phyloP scores from a whole-genome alignment of 2,797 vertebrate species.

The Jordanella pulchra region DNA sequence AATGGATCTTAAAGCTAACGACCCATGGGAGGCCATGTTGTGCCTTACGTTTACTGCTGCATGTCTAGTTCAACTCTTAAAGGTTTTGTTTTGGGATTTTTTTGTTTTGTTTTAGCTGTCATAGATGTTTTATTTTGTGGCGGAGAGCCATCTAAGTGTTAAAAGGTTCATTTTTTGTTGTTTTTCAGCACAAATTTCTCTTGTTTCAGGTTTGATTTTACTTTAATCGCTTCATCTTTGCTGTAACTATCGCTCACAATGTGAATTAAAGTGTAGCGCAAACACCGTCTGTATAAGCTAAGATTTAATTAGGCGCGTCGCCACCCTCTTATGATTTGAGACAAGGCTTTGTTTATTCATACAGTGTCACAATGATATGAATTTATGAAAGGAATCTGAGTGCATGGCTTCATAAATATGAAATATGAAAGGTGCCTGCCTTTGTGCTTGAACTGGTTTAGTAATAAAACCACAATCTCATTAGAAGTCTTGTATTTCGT shows the following conservation, averaged over 20 bases:
- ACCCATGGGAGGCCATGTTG: too few species aligned
- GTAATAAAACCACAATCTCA: not conserved
- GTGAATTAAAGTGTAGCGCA: not conserved
- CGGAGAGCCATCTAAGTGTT: not conserved
- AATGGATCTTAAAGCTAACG: too few species aligned
- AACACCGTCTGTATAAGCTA: not conserved
- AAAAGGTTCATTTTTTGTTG: not conserved
- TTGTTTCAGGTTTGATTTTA: not conserved
- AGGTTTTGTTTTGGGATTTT: too few species aligned
- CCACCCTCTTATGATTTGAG: not conserved
- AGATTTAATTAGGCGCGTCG: not conserved
- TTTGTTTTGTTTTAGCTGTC: too few species aligned
- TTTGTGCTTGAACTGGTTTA: not conserved
- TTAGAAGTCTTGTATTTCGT: not conserved
- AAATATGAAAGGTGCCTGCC: not conserved
- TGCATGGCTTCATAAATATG: not conserved
- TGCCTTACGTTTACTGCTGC: not conserved
- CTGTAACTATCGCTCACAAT: not conserved
- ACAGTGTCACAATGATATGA: not conserved
- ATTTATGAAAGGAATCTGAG: constrained; percentile 1
- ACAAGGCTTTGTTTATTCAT: not conserved
- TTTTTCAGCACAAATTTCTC: not conserved
- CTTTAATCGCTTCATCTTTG: not conserved
- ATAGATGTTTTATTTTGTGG: not conserved
- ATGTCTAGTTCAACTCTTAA: too few species aligned